Evolutionary conservation across 2,113 vertebrate genomes (phyloP).

Genomic region (Raja brachyura): DNA sequence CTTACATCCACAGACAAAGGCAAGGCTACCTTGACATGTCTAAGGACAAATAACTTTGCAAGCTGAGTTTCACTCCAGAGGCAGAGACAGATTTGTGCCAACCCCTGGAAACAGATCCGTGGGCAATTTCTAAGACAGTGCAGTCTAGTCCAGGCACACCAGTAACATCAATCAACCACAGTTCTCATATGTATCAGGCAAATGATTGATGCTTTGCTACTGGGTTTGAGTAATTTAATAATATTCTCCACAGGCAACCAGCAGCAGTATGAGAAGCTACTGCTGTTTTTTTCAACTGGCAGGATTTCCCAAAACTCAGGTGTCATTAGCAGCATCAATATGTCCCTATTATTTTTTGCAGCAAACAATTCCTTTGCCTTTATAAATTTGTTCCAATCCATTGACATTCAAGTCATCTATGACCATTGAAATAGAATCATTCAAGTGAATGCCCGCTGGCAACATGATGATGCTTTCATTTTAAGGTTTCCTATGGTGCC

Average conservation of each 20-base stretch:
- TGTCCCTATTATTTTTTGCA: not conserved
- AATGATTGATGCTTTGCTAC: slow-evolving; percentile 8
- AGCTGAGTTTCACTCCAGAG: not conserved
- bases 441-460: slow-evolving; percentile 12
- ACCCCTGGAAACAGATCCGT: not conserved
- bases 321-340: not conserved
- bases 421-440: slow-evolving; percentile 15
- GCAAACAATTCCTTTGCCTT: not conserved
- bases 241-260: not conserved
- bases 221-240: not conserved
- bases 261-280: slow-evolving; percentile 26
- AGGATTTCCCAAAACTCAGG: slow-evolving; percentile 14
- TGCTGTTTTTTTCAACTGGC: slow-evolving; percentile 8
- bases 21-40: not conserved
- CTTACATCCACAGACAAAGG: not conserved
- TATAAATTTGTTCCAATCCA: slow-evolving; percentile 16
- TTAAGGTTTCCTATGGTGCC: not conserved
- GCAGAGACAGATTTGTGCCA: not conserved
- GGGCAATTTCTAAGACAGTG: not conserved
- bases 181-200: slow-evolving; percentile 12
- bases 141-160: not conserved
- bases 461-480: not conserved
- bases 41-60: slow-evolving; percentile 3
- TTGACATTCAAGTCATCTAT: slow-evolving; percentile 16
- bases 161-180: slow-evolving; percentile 12